Evolutionary conservation across 2,797 vertebrate species (phyloP), one percentile per base, ranked within the genome.

Genomic region (Threskiornis aethiopicus): DNA sequence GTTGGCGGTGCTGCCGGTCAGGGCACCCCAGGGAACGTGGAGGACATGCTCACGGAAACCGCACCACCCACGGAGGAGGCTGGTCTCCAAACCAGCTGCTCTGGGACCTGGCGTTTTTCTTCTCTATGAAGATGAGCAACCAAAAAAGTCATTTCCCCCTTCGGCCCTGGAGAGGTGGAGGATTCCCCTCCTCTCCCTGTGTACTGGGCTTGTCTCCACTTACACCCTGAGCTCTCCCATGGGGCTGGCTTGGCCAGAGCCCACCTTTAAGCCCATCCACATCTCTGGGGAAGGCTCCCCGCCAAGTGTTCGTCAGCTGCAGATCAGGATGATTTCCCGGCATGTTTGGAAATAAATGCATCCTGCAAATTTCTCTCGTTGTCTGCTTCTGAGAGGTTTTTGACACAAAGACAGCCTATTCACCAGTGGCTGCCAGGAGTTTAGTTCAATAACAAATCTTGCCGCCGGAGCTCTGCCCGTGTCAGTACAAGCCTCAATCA

Each of bases 1-100:
- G 1, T 4, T 80, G 59, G 21, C 0, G 0, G 17, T 59, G 33
- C 65, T 81, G 25, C 24, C 0, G 0, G 39, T 59, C 66, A 67
- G 1, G 11, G 37, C 7, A 12, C 44, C 7, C 54, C 0, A 0
- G 26, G 42, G 70, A 70, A 77, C 9, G 5, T 25, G 16, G 42
- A 80, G 62, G 28, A 85, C 35, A 6, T 2, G 5, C 31, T 84
- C 44, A 15, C 1, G 7, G 73, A 84, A 90, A n/a, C 57, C 41
- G 5, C 93, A 52, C 22, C 52, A 44, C 58, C 69, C 44, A 39
- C 17, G 3, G 64, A 62, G 59, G 55, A 67, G 47, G 17, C 47
- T 64, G 49, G 0, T 47, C 41, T 54, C 61, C 59, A 83, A 41
- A 62, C 21, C 77, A 47, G 57, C 42, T 78, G 35, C 76, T 86